Percentiles rank a stretch among this genome's conserved stretches.
Evolutionary conservation across 2,797 vertebrate species (phyloP).

Genomic region (Nannoperca australis): DNA sequence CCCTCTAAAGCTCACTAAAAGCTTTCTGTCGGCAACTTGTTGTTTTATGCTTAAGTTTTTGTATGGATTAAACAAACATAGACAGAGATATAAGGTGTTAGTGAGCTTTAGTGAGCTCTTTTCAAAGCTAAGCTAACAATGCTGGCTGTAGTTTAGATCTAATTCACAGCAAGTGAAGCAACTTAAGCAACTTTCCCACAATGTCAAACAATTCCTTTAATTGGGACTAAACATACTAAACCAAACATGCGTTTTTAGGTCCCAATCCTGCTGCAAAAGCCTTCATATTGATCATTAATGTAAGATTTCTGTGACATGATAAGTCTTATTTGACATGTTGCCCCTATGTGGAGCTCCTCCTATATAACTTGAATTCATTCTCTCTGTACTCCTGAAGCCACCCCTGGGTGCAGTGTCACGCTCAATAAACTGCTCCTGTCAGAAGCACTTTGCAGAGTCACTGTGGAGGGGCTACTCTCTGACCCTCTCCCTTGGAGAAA

Average conservation of each 20-base stretch:
- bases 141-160: too few relatives aligned
- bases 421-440: constrained; percentile 69
- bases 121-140: neutral
- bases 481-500: constrained; percentile 30
- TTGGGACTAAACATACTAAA: neutral
- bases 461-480: constrained; percentile 39
- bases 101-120: neutral
- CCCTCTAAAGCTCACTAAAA: neutral
- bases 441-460: constrained; percentile 58
- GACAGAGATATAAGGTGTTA: too few relatives aligned
- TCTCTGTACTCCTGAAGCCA: constrained; percentile 38
- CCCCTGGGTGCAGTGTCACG: constrained; percentile 55
- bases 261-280: neutral
- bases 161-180: neutral
- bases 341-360: constrained; percentile 14
- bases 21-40: neutral
- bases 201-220: neutral
- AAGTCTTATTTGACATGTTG: neutral
- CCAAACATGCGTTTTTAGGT: neutral
- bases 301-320: neutral
- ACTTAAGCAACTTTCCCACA: neutral
- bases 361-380: constrained; percentile 23
- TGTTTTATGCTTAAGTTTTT: too few relatives aligned
- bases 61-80: too few relatives aligned
- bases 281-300: neutral